A percentile compares a stretch with the other conserved stretches of the same genome.
phyloP scores from a whole-genome alignment of 2,113 vertebrate species.

The Scalopus aquaticus region DNA sequence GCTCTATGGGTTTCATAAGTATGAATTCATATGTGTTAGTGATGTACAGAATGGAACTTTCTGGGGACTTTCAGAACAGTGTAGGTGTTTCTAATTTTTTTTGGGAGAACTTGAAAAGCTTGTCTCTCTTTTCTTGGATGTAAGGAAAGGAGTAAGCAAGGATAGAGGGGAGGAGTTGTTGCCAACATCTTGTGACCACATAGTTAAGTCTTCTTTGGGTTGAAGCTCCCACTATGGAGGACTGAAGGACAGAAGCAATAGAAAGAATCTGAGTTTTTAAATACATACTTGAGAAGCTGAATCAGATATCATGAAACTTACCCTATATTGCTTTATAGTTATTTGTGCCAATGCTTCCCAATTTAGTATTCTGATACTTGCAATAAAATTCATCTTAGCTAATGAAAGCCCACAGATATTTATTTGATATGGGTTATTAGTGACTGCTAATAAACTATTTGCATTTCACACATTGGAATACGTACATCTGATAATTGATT shows the following conservation, averaged over 20 bases:
- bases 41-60: not conserved
- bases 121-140: not conserved
- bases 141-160: not conserved
- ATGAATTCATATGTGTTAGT: not conserved
- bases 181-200: not conserved
- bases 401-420: not conserved
- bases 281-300: not conserved
- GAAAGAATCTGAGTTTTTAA: not conserved
- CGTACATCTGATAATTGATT: not conserved
- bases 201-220: not conserved
- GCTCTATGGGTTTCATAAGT: not conserved
- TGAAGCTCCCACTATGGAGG: not conserved
- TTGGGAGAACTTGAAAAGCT: not conserved
- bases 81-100: not conserved
- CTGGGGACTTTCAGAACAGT: not conserved
- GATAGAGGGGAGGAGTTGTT: not conserved
- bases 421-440: not conserved
- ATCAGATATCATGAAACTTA: not conserved
- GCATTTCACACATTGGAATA: not conserved
- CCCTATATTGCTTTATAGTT: not conserved
- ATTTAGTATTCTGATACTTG: not conserved
- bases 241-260: not conserved
- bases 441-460: not conserved
- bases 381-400: not conserved
- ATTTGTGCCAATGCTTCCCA: not conserved